phyloP scores from a whole-genome alignment of 1,140 invertebrate species.

The Drosophila ercepeae region DNA sequence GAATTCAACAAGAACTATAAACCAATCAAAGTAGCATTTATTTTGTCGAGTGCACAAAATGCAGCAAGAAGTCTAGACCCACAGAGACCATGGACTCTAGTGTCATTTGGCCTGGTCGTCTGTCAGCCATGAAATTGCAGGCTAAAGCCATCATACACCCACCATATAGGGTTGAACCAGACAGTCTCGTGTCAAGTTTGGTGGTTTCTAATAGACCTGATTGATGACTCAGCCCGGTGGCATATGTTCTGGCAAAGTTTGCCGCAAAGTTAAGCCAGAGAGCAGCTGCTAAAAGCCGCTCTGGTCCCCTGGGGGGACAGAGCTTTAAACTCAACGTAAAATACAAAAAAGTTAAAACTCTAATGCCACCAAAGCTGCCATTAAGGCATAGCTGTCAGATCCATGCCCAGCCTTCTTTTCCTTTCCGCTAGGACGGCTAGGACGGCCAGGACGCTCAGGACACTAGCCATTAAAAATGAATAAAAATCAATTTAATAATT shows the following conservation, averaged over 20 bases:
- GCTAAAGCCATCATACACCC: constrained; percentile 2
- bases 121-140: constrained; percentile 41
- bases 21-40: neutral
- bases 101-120: constrained; percentile 28
- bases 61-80: constrained; percentile 27
- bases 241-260: constrained; percentile 48
- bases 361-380: constrained; percentile 51
- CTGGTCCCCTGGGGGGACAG: constrained; percentile 21
- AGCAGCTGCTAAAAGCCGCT: constrained; percentile 51
- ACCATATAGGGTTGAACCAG: constrained; percentile 32
- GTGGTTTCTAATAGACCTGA: constrained; percentile 67
- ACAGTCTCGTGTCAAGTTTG: constrained; percentile 43
- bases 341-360: constrained; percentile 27
- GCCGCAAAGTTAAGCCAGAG: constrained; percentile 23
- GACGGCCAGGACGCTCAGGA: neutral
- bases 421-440: neutral
- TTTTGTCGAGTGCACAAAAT: constrained; percentile 23
- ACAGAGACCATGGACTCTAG: constrained; percentile 24
- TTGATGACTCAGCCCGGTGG: constrained; percentile 66
- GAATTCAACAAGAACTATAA: neutral
- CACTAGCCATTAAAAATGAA: constrained; percentile 60
- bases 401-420: constrained; percentile 2
- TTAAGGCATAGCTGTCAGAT: constrained; percentile 38
- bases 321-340: constrained; percentile 60
- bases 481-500: constrained; percentile 82